A percentile compares a stretch with the other conserved stretches of the same genome.
These are phyloP conservation scores for Cataglyphis livida DNA, from an alignment of 2,888 invertebrate species.

Conservation along the genomic window DNA sequence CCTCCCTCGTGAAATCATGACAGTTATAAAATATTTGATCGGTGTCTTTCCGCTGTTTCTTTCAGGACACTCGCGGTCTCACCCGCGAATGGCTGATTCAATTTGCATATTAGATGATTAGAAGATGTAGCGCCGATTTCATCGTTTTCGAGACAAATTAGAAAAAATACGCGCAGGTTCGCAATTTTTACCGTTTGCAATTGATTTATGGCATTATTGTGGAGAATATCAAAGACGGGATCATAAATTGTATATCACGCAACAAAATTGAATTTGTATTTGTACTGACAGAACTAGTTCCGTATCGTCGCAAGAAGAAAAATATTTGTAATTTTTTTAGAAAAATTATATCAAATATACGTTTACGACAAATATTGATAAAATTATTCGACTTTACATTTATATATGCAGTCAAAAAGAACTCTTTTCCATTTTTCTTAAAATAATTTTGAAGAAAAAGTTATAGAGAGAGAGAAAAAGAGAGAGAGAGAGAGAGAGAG, in stretches of 20 bases:
- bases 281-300: not conserved
- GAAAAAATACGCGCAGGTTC: not conserved
- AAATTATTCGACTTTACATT: not conserved
- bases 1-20: conserved; percentile 18
- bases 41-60: conserved; percentile 7
- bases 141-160: not conserved
- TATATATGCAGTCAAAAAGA: not conserved
- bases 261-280: not conserved
- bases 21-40: conserved; percentile 14
- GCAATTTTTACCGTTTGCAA: not conserved
- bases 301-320: not conserved
- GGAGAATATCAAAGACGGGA: not conserved
- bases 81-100: not conserved
- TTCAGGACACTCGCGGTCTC: not conserved
- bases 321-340: not conserved
- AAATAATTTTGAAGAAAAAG: not conserved
- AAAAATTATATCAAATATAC: not conserved
- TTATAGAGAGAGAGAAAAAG: too few species aligned
- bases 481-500: too few species aligned
- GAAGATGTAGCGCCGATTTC: not conserved
- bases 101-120: not conserved
- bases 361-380: not conserved
- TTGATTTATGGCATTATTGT: not conserved
- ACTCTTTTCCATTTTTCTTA: not conserved
- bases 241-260: not conserved